Percentiles rank a stretch among this genome's conserved stretches.
phyloP scores from a whole-genome alignment of 2,113 vertebrate species.

The Dasypus novemcinctus region DNA sequence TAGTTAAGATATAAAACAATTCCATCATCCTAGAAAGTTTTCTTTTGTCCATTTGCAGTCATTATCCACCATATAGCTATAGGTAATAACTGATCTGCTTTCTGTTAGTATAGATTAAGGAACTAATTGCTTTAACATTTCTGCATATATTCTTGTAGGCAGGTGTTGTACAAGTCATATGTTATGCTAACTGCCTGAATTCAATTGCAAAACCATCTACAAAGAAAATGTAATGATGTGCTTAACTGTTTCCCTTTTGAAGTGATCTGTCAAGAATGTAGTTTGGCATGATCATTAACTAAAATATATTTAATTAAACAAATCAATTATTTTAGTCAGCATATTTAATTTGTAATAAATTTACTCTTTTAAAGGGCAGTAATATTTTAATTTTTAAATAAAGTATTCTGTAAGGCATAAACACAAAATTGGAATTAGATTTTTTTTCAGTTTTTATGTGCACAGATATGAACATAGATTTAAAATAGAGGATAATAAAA shows the following conservation, averaged over 20 bases:
- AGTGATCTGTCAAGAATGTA: background rate
- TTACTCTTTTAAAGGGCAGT: background rate
- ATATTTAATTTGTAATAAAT: background rate
- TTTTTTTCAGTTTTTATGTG: background rate
- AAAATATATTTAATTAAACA: constrained; percentile 29
- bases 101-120: background rate
- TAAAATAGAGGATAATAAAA: background rate
- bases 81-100: too few relatives aligned
- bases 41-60: too few relatives aligned
- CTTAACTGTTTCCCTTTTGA: constrained; percentile 57
- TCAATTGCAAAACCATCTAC: constrained; percentile 43
- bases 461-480: background rate
- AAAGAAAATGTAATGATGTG: constrained; percentile 27
- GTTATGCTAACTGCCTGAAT: constrained; percentile 62
- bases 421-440: background rate
- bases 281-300: constrained; percentile 57
- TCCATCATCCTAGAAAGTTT: too few relatives aligned
- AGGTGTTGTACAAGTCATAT: constrained; percentile 70
- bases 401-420: background rate
- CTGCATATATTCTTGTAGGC: constrained; percentile 66
- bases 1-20: too few relatives aligned
- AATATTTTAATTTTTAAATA: background rate
- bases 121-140: constrained; percentile 79
- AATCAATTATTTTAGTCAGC: background rate
- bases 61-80: too few relatives aligned